Evolutionary conservation across 2,888 invertebrate species (phyloP), one percentile per base, ranked within the genome.

Genomic region (Agriotes lineatus): DNA sequence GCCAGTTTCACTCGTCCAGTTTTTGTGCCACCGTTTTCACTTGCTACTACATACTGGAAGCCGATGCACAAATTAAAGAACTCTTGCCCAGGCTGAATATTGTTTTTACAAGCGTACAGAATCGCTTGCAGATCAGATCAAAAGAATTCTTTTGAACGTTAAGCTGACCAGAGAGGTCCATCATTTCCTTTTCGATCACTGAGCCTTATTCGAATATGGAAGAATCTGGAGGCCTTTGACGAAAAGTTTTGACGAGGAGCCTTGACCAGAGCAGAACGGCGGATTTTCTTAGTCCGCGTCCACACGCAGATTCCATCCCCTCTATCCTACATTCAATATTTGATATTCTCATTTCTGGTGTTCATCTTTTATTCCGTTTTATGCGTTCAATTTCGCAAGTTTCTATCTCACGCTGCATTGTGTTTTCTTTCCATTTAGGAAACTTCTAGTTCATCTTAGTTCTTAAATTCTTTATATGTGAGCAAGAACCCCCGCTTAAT

Each of bases 401-500:
- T 62, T 71, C 61, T 52, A 61, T 61, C 65, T 65, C 60, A 30
- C 57, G 58, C 57, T 62, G 62, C 67, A 67, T 67, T 67, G 67
- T 70, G 56, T 59, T 60, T 64, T 59, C 62, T 25, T 60, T 69
- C 67, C 59, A 64, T 67, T 64, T 67, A 67, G 61, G 52, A 44
- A 60, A 66, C 67, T 70, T 70, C 67, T 66, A 56, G 61, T 42
- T 67, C 61, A 50, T 69, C 63, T 66, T 71, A 66, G 65, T 69
- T 65, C 69, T 73, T 75, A 73, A 74, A 75, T 74, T 75, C 73
- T 74, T 73, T 74, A 74, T 75, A 70, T 74, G 69, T 69, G 68
- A 70, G 69, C 60, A 39, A 60, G 70, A 65, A 58, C 61, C 70
- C 57, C 71, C 57, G 50, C 62, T 73, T 75, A 76, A 76, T 76